Evolutionary conservation across 2,113 vertebrate species (phyloP), one percentile per base, ranked within the genome.

Genomic region (Arothron firmamentum): DNA sequence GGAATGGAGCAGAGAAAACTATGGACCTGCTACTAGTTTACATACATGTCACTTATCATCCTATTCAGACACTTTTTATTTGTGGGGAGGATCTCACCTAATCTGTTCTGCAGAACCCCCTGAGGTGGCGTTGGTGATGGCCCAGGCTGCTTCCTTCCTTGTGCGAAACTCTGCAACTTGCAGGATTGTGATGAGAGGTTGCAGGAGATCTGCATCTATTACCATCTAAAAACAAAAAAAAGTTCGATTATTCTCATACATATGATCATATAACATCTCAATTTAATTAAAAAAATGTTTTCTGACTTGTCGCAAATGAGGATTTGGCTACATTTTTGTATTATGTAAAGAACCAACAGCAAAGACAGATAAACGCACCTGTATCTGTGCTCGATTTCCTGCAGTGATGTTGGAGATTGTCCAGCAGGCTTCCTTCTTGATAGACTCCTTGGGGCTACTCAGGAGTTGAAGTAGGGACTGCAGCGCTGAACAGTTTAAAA

Each of bases 391-490:
- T 86, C 94, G 91, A 86, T 98, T 99, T 77, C 96, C 96, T 74
- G 96, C 96, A 18, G 96, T 99, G 83, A 99, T 98, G 78, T 99
- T 99, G 66, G 96, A 99, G 89, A 99, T 97, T 66, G 96, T 98
- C 96, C 96, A 99, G 84, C 96, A 99, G 1, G 96, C 96, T 83
- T 99, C 96, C 68, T 98, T 99, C 86, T 98, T 99, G 82, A 99
- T 98, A 20, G 96, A 99, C 80, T 99, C 96, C 85, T 99, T 99
- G 18, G 95, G 94, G 87, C 95, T 98, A 88, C 93, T 96, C 71
- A 99, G 88, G 66, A 99, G 91, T 78, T 98, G 94, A 80, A 97
- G 90, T 71, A 99, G 92, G 81, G 95, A 96, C 89, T 97, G 95
- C 78, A 99, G 90, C 15, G 94, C 96, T 63, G 95, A 96, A 75